Evolutionary conservation across 2,888 invertebrate genomes (phyloP).

Genomic region (Morpho deidamia): DNA sequence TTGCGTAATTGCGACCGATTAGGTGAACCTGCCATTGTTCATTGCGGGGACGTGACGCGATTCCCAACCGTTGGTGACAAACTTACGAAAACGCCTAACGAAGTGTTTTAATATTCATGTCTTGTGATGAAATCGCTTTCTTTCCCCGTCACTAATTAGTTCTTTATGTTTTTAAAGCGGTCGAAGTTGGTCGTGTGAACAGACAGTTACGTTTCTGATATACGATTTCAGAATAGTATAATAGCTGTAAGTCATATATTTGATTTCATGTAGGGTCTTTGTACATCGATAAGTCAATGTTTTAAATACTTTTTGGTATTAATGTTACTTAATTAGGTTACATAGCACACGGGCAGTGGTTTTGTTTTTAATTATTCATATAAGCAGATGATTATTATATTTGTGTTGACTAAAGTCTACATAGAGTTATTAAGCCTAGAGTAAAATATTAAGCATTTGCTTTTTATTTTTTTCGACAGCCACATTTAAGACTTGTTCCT

Average conservation of each 20-base stretch:
- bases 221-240: neutral
- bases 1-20: conserved; percentile 67
- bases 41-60: conserved; percentile 51
- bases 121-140: conserved; percentile 51
- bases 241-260: neutral
- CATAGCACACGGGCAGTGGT: too few relatives aligned
- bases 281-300: too few relatives aligned
- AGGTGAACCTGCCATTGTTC: conserved; percentile 64
- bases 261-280: too few relatives aligned
- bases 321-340: too few relatives aligned
- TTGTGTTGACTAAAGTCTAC: too few relatives aligned
- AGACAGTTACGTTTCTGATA: conserved; percentile 2
- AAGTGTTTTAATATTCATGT: conserved; percentile 63
- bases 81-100: conserved; percentile 52
- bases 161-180: conserved; percentile 13
- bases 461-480: too few relatives aligned
- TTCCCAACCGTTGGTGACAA: conserved; percentile 38
- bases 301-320: too few relatives aligned
- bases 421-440: too few relatives aligned
- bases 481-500: too few relatives aligned
- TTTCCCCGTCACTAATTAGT: conserved; percentile 45
- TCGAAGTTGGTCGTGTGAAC: conserved; percentile 6
- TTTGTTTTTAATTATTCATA: too few relatives aligned
- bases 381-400: too few relatives aligned
- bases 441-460: too few relatives aligned